Evolutionary conservation across 2,797 vertebrate genomes (phyloP).

Genomic region (Octomys mimax): DNA sequence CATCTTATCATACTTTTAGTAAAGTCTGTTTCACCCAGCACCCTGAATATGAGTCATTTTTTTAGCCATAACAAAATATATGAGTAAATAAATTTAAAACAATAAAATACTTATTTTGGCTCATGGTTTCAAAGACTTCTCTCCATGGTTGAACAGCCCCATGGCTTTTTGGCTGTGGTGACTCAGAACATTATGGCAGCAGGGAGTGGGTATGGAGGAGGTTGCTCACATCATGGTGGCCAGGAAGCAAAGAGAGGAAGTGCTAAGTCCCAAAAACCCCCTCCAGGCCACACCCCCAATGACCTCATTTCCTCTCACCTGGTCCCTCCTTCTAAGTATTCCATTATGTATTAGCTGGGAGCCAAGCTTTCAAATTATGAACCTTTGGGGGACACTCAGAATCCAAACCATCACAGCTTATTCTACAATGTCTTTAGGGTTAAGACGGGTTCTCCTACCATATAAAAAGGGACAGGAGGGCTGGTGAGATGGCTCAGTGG

Average conservation of each 20-base stretch:
- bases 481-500: too few relatives aligned
- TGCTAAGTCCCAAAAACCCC: background rate
- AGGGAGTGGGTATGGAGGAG: background rate
- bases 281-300: background rate
- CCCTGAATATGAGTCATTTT: background rate
- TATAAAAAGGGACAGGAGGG: too few relatives aligned
- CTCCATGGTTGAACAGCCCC: background rate
- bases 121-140: background rate
- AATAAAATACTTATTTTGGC: background rate
- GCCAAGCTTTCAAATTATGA: background rate
- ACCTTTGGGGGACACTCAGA: background rate
- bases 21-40: background rate
- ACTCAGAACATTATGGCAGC: background rate
- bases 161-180: background rate
- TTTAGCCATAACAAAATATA: background rate
- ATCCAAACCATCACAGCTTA: background rate
- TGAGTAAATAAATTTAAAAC: background rate
- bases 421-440: background rate
- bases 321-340: background rate
- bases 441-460: background rate
- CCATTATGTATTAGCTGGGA: background rate
- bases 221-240: background rate
- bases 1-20: background rate
- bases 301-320: background rate
- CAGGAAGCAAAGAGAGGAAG: conserved; percentile 1